Conservation (phyloP, 2,797 vertebrate species). For the Babyrousa celebensis region DNA sequence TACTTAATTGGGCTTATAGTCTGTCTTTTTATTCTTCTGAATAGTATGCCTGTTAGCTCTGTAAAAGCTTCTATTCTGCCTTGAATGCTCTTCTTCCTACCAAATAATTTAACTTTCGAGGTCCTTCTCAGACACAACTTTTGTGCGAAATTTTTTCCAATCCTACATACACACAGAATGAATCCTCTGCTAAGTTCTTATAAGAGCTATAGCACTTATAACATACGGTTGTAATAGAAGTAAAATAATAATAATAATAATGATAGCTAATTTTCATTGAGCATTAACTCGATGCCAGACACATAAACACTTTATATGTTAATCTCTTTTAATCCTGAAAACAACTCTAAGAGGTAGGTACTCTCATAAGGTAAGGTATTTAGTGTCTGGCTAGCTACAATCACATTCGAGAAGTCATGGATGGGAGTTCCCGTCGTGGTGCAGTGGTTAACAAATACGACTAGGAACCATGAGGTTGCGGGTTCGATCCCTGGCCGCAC, state of each 20-base stretch:
- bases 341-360: constrained; percentile 13
- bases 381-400: constrained; percentile 22
- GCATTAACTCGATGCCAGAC: constrained; percentile 12
- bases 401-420: constrained; percentile 28
- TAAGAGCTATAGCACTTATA: constrained; percentile 37
- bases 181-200: constrained; percentile 39
- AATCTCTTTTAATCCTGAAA: constrained; percentile 57
- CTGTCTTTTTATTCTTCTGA: constrained; percentile 21
- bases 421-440: neutral
- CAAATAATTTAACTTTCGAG: constrained; percentile 47
- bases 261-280: constrained; percentile 58
- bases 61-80: constrained; percentile 61
- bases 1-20: constrained; percentile 51
- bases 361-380: constrained; percentile 1
- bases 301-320: constrained; percentile 22
- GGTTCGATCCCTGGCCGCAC: too few relatives aligned
- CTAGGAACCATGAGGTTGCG: too few relatives aligned
- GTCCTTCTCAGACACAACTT: constrained; percentile 28
- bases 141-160: constrained; percentile 55
- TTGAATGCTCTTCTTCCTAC: constrained; percentile 42
- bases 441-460: too few relatives aligned
- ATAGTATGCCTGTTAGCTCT: constrained; percentile 18
- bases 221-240: constrained; percentile 6
- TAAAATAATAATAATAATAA: neutral
- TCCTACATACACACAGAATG: neutral